Conservation (phyloP, 2,797 vertebrate species). For the Peromyscus attwateri region DNA sequence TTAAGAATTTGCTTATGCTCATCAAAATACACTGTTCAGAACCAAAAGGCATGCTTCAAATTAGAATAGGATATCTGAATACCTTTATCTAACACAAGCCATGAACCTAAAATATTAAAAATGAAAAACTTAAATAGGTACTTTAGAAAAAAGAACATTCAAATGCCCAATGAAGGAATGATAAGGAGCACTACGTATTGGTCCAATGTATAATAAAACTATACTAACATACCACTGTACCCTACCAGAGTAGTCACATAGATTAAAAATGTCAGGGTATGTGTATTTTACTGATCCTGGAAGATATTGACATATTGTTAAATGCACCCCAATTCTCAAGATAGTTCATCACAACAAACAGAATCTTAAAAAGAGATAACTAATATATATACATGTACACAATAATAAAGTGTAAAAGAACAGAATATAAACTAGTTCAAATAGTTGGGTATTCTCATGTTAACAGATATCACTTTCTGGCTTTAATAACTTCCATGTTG, state of each 20-base stretch:
- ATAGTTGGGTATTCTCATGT: not conserved
- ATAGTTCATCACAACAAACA: not conserved
- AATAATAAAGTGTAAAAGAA: not conserved
- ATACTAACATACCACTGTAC: not conserved
- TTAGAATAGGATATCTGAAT: not conserved
- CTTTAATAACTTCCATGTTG: slow-evolving; percentile 9
- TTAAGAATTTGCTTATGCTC: not conserved
- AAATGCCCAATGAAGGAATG: not conserved
- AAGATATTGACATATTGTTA: not conserved
- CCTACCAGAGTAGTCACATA: not conserved
- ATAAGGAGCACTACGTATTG: not conserved
- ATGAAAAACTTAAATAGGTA: not conserved
- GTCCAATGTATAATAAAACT: not conserved
- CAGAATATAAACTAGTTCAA: not conserved
- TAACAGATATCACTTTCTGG: not conserved
- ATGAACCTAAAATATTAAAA: not conserved
- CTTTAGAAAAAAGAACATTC: not conserved
- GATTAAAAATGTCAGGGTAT: not conserved
- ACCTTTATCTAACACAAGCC: not conserved
- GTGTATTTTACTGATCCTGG: not conserved
- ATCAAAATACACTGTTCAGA: not conserved
- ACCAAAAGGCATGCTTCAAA: not conserved
- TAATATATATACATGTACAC: not conserved
- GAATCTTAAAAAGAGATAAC: not conserved
- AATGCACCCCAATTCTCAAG: not conserved